Conservation (phyloP, 2,113 vertebrate genomes). For the Notechis scutatus region DNA sequence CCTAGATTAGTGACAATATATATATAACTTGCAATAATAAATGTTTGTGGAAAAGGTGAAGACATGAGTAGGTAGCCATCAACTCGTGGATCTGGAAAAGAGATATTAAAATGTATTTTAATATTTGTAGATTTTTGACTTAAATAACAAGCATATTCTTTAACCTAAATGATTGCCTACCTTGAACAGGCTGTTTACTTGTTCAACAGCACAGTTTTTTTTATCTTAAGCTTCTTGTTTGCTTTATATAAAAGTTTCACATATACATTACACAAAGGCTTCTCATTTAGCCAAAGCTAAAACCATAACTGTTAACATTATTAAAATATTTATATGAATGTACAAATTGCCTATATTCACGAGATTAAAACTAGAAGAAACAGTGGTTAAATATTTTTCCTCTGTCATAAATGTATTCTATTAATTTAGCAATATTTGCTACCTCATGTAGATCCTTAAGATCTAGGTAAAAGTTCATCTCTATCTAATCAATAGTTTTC, state of each 20-base stretch:
- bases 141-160: neutral
- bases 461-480: neutral
- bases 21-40: conserved; percentile 84
- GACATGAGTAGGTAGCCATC: conserved; percentile 89
- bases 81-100: conserved; percentile 80
- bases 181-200: neutral
- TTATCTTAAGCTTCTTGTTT: neutral
- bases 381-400: neutral
- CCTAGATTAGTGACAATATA: conserved; percentile 90
- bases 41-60: conserved; percentile 83
- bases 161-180: neutral
- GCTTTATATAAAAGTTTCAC: neutral
- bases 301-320: neutral
- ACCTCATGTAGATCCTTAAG: neutral
- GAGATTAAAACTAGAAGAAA: neutral
- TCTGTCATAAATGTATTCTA: neutral
- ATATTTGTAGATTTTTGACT: neutral
- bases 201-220: neutral
- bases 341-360: neutral
- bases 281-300: neutral
- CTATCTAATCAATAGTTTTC: neutral
- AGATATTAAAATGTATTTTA: neutral
- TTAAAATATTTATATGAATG: neutral
- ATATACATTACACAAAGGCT: neutral
- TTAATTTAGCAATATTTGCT: neutral